Conservation (phyloP, 2,797 vertebrate genomes). For the Anas bahamensis region DNA sequence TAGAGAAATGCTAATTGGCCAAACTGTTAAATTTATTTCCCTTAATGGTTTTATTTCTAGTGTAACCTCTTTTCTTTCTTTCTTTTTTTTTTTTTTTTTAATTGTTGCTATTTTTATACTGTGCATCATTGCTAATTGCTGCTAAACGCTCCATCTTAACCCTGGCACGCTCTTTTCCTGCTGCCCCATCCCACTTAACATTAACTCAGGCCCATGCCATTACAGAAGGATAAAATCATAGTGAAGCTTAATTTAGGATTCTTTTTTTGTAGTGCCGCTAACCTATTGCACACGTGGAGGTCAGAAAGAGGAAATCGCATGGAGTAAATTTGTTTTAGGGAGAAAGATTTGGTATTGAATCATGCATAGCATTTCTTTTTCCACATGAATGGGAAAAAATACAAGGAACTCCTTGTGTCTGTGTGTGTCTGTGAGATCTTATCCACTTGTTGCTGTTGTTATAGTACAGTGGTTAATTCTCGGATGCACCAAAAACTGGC, state of each 20-base stretch:
- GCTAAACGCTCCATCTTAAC: slow-evolving; percentile 52
- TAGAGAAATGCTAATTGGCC: slow-evolving; percentile 67
- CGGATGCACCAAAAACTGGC: background rate
- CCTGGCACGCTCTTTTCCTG: slow-evolving; percentile 37
- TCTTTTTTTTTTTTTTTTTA: background rate
- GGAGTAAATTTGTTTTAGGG: background rate
- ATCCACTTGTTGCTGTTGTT: background rate
- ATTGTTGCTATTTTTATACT: slow-evolving; percentile 61
- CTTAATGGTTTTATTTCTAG: slow-evolving; percentile 60
- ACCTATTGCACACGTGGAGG: background rate
- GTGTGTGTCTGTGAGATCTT: background rate
- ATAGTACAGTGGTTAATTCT: background rate
- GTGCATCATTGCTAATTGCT: slow-evolving; percentile 73
- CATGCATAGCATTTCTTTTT: background rate
- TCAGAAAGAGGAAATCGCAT: background rate
- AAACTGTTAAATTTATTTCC: slow-evolving; percentile 58
- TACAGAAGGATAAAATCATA: slow-evolving; percentile 49
- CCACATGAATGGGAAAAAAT: background rate
- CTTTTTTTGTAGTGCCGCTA: background rate
- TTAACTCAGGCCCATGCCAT: slow-evolving; percentile 51
- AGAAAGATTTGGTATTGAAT: background rate
- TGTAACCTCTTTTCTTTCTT: slow-evolving; percentile 1
- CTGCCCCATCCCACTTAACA: slow-evolving; percentile 62
- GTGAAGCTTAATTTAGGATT: slow-evolving; percentile 31
- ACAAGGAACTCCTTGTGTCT: background rate